Evolutionary conservation across 1,140 invertebrate genomes (phyloP).

Genomic region (Pachyrhynchus sulphureomaculatus): DNA sequence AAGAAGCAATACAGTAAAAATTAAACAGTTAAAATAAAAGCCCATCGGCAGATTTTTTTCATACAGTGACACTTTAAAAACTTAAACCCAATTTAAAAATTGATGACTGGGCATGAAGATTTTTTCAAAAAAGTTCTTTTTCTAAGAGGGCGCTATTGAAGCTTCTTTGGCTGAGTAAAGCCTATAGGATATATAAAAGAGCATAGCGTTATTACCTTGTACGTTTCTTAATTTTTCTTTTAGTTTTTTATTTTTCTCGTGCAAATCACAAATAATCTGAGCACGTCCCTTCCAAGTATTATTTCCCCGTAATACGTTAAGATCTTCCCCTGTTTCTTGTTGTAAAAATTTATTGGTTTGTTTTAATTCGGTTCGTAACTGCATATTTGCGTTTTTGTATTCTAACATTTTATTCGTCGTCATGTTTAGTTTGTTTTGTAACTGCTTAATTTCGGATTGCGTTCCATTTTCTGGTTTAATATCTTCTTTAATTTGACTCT

Average conservation of each 20-base stretch:
- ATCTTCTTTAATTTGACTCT: background rate
- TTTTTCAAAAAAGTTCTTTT: too few relatives aligned
- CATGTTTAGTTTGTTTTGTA: slow-evolving; percentile 60
- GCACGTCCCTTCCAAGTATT: slow-evolving; percentile 67
- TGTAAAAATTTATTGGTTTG: slow-evolving; percentile 64
- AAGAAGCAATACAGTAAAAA: too few relatives aligned
- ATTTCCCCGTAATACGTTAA: slow-evolving; percentile 38
- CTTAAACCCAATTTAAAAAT: too few relatives aligned
- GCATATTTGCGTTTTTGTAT: slow-evolving; percentile 63
- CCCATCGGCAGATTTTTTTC: too few relatives aligned
- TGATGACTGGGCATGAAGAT: too few relatives aligned
- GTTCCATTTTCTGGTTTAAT: slow-evolving; percentile 3
- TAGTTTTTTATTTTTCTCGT: slow-evolving; percentile 64
- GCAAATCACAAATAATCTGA: slow-evolving; percentile 66
- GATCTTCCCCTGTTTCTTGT: slow-evolving; percentile 65
- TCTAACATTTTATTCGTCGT: slow-evolving; percentile 66
- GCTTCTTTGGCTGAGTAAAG: too few relatives aligned
- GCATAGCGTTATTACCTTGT: slow-evolving; percentile 35
- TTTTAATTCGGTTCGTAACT: slow-evolving; percentile 64
- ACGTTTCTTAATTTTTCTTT: slow-evolving; percentile 57
- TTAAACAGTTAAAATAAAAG: too few relatives aligned
- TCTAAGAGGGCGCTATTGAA: too few relatives aligned
- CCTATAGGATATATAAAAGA: too few relatives aligned
- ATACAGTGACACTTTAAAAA: too few relatives aligned
- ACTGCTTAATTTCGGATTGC: slow-evolving; percentile 54